Base-by-base conservation (phyloP, 2,113 vertebrate species). In the Nansenia antarctica region DNA sequence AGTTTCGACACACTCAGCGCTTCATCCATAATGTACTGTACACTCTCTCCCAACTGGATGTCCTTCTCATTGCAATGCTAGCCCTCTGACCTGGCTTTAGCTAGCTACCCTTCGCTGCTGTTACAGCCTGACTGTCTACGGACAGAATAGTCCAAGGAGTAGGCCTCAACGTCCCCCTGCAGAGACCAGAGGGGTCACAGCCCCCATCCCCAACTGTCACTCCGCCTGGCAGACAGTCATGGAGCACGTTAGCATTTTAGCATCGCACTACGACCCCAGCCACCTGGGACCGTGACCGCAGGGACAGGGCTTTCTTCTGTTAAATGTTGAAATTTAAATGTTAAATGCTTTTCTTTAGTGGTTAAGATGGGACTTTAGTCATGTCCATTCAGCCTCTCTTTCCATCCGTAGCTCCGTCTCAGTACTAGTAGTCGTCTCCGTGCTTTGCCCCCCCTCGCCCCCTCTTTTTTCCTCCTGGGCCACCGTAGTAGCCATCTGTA, bases 401-500 rank as follows among this genome's bases (percentile, higher is more conserved):
- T 30, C 18, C 26, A 8, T n/a, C 53, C 18, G 27, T 31, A 57
- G 54, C 29, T 57, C 26, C 11, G 9, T 37, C 22, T 31, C 34
- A 35, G 5, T 11, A 1, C 59, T 54, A 76, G 74, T 78, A 72
- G 80, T 69, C 57, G 68, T 73, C 73, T 80, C 74, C 77, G 82
- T 82, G 80, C 84, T 82, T 81, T 70, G 1, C 57, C 14, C 29
- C 29, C 20, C 47, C 35, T 11, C 35, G 5, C 35, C 47, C 12
- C 47, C 47, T 65, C 72, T 75, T n/a, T 80, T 73, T 72, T 75
- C 74, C 55, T 69, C 67, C 72, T 75, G 84, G 78, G 83, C 78
- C 74, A 73, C 80, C 83, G 77, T 82, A 77, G 66, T 72, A 63
- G 79, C 81, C 76, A 82, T 62, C 82, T 20, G 75, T 78, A 69